Evolutionary conservation across 2,888 invertebrate genomes (phyloP), one percentile per base, ranked within the genome.

Genomic region (Dimorphilus gyrociliatus): DNA sequence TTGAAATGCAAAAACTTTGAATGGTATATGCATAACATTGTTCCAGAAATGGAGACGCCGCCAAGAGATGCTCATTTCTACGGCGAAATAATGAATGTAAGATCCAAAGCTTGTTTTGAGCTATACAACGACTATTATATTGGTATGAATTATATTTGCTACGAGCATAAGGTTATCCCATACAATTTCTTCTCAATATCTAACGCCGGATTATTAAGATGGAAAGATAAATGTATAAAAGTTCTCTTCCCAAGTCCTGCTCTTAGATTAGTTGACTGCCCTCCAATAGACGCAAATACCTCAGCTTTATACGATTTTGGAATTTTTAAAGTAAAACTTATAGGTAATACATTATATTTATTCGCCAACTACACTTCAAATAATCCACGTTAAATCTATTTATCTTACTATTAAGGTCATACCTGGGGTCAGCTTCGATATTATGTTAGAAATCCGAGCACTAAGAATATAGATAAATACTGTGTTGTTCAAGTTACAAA

Each of bases 61-160:
- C 8, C 31, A n/a, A 32, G 28, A 24, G 34, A 37, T 12, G 29
- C 30, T 12, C n/a, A 33, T 2, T 42, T 30, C 29, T 46, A 39
- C 24, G 46, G 46, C 2, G 46, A 46, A 33, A 33, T 46, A 8
- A 35, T 32, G 38, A 46, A 40, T 27, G 17, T 40, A 7, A 29
- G 34, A 19, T 35, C 44, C 7, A 28, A 36, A 16, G 43, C 45
- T 7, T 46, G 46, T 28, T 46, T 39, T 35, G 35, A 44, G 34
- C 30, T 46, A 3, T 16, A 19, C 13, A 38, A 39, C 12, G 44
- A 42, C 27, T 37, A 37, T 12, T 36, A 36, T 25, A 19, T 40
- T 12, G 21, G 19, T 19, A 32, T 36, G 10, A 34, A 34, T 2
- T 34, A 30, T 17, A 23, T 12, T 10, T 40, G 40, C 23, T 38